A percentile compares a stretch with the other conserved stretches of the same genome.
These are phyloP conservation scores for Ochropleura plecta DNA, from an alignment of 2,888 invertebrate species.

Conservation along the genomic window DNA sequence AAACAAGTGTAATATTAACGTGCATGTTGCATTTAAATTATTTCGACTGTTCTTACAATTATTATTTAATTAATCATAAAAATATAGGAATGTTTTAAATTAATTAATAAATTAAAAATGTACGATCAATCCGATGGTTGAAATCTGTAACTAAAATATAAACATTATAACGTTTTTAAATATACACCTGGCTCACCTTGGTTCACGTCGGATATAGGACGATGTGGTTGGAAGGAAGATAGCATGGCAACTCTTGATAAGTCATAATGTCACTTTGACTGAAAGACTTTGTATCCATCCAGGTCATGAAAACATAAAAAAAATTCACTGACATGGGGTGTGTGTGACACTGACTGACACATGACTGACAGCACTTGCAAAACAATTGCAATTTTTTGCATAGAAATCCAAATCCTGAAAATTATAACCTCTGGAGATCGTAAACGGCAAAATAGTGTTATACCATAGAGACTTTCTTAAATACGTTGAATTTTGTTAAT, in stretches of 20 bases:
- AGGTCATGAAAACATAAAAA: too few species aligned
- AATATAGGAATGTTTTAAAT: too few species aligned
- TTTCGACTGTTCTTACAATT: too few species aligned
- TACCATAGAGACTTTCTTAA: not conserved
- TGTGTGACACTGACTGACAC: slow-evolving; percentile 13
- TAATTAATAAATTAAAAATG: too few species aligned
- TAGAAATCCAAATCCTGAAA: not conserved
- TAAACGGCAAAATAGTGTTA: not conserved
- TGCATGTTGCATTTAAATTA: too few species aligned
- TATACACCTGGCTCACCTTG: not conserved
- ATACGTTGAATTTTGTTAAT: not conserved
- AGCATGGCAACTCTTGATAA: not conserved
- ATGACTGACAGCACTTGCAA: slow-evolving; percentile 7
- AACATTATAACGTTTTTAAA: not conserved
- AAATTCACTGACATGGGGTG: not conserved
- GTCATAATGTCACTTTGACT: not conserved
- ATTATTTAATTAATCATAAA: too few species aligned
- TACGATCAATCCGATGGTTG: not conserved
- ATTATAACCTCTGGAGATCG: slow-evolving; percentile 1
- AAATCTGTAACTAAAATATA: not conserved
- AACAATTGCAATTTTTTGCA: slow-evolving; percentile 38
- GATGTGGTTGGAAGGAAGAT: not conserved
- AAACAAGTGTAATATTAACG: too few species aligned
- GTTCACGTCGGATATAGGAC: not conserved
- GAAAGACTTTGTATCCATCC: too few species aligned